Evolutionary conservation across 2,797 vertebrate species (phyloP).

Genomic region (Acanthiza pusilla): DNA sequence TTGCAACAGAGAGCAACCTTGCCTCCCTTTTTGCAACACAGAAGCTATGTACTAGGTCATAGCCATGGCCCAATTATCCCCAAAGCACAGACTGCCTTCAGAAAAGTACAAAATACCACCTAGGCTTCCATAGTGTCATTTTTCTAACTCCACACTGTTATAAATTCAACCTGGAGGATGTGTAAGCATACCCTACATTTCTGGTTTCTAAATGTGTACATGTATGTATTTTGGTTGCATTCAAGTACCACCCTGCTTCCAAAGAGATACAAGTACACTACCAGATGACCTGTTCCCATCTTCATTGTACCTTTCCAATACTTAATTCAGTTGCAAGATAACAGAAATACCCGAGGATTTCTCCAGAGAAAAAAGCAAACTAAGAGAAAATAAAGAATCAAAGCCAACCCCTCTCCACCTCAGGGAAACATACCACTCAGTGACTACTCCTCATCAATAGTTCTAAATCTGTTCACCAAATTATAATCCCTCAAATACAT

Average conservation of each 20-base stretch:
- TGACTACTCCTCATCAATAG: not conserved
- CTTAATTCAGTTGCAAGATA: not conserved
- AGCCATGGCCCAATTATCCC: rapidly evolving
- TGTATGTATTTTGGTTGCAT: not conserved
- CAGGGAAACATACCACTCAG: not conserved
- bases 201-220: not conserved
- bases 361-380: not conserved
- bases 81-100: not conserved
- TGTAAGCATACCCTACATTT: not conserved
- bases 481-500: not conserved
- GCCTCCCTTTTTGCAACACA: not conserved
- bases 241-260: not conserved
- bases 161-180: not conserved
- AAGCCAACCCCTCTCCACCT: not conserved
- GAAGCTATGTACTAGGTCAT: rapidly evolving
- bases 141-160: not conserved
- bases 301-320: not conserved
- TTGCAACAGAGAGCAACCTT: not conserved
- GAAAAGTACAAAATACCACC: not conserved
- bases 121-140: not conserved
- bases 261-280: not conserved
- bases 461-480: not conserved
- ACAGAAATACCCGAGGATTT: not conserved
- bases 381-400: not conserved
- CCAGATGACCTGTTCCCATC: not conserved